phyloP scores from a whole-genome alignment of 2,113 vertebrate genomes.

The Dryoscopus gambensis region DNA sequence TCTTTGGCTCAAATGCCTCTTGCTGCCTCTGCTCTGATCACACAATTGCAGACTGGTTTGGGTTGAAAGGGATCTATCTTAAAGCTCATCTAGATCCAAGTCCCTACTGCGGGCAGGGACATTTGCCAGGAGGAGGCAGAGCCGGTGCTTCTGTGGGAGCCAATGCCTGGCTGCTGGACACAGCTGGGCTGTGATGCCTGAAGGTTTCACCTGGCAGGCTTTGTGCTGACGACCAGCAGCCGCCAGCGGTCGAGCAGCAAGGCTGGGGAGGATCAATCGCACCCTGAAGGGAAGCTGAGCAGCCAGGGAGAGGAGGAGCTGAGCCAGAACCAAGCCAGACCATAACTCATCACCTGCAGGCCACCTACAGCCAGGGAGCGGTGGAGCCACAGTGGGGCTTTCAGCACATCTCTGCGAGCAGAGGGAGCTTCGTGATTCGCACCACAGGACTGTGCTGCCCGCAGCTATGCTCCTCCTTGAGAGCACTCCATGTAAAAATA shows the following conservation, averaged over 20 bases:
- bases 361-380: background rate
- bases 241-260: background rate
- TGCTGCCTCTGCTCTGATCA: background rate
- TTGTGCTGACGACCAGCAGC: background rate
- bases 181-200: background rate
- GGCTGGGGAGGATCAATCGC: background rate
- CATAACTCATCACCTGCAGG: background rate
- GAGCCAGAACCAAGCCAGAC: background rate
- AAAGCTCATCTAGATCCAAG: background rate
- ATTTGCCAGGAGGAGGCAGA: background rate
- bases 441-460: background rate
- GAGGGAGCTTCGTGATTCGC: background rate
- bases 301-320: background rate
- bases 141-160: background rate
- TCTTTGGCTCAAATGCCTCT: background rate
- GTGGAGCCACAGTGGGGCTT: background rate
- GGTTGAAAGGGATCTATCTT: background rate
- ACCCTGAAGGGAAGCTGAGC: background rate
- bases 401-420: background rate
- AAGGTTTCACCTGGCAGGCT: background rate
- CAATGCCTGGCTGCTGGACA: background rate
- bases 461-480: background rate
- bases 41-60: background rate
- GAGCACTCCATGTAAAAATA: background rate
- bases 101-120: background rate